Conservation (phyloP, 2,797 vertebrate genomes). For the Phalanger gymnotis region DNA sequence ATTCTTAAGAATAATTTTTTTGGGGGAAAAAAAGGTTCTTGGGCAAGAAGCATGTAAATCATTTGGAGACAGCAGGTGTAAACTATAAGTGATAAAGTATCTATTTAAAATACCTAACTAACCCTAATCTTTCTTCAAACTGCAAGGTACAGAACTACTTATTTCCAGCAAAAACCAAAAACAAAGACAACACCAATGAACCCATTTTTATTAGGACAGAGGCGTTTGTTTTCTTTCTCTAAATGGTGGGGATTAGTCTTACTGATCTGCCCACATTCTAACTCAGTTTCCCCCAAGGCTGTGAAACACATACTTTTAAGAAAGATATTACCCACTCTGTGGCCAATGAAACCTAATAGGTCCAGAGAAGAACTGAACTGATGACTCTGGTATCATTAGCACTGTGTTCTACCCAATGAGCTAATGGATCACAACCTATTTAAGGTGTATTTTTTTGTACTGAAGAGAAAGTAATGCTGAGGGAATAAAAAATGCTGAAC, state of each 20-base stretch:
- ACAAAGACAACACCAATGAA: background rate
- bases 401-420: background rate
- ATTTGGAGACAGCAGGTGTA: background rate
- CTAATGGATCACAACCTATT: background rate
- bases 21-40: background rate
- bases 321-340: background rate
- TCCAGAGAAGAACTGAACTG: constrained; percentile 6
- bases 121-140: background rate
- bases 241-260: background rate
- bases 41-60: background rate
- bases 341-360: background rate
- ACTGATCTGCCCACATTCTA: background rate
- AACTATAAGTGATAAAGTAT: background rate
- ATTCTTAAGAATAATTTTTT: background rate
- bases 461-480: constrained; percentile 20
- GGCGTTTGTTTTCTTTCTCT: background rate
- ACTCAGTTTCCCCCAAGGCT: background rate
- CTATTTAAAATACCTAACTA: background rate
- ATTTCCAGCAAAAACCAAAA: background rate
- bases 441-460: constrained; percentile 33
- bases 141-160: background rate
- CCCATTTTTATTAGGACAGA: background rate
- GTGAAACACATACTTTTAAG: background rate
- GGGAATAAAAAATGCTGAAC: background rate
- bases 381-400: background rate